Conservation (phyloP, 2,888 invertebrate species). For the Willowsia nigromaculata region DNA sequence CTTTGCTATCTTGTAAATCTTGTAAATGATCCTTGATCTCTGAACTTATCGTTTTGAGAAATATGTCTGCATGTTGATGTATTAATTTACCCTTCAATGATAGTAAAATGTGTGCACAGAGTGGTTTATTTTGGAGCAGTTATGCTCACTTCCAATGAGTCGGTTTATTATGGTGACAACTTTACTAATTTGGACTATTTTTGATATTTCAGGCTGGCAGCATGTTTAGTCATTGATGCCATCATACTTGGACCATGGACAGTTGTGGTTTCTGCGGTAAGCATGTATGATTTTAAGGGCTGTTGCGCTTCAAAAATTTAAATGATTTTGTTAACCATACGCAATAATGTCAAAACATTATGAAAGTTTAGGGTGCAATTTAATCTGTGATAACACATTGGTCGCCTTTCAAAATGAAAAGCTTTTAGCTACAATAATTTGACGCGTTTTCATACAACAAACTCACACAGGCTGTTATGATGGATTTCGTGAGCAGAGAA, state of each 20-base stretch:
- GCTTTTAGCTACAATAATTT: neutral
- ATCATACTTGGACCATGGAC: slow-evolving; percentile 45
- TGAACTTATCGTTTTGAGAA: slow-evolving; percentile 35
- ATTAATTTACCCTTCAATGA: slow-evolving; percentile 11
- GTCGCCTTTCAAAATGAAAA: neutral
- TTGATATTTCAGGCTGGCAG: slow-evolving; percentile 54
- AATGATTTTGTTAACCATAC: too few species aligned
- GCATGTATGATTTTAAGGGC: slow-evolving; percentile 9
- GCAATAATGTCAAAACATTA: too few species aligned
- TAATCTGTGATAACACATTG: neutral
- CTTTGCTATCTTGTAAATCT: neutral
- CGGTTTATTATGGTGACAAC: too few species aligned
- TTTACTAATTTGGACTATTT: too few species aligned
- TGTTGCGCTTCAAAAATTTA: too few species aligned
- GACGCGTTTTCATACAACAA: neutral
- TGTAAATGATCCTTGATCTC: slow-evolving; percentile 24
- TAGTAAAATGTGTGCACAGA: too few species aligned
- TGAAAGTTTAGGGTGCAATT: too few species aligned
- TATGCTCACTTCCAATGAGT: too few species aligned
- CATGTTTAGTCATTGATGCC: slow-evolving; percentile 41
- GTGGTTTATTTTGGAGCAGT: too few species aligned
- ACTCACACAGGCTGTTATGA: neutral
- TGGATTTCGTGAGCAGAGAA: neutral
- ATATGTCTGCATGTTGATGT: slow-evolving; percentile 3
- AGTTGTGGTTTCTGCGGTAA: slow-evolving; percentile 57